Conservation (phyloP, 2,113 vertebrate genomes). For the Chloropsis hardwickii region DNA sequence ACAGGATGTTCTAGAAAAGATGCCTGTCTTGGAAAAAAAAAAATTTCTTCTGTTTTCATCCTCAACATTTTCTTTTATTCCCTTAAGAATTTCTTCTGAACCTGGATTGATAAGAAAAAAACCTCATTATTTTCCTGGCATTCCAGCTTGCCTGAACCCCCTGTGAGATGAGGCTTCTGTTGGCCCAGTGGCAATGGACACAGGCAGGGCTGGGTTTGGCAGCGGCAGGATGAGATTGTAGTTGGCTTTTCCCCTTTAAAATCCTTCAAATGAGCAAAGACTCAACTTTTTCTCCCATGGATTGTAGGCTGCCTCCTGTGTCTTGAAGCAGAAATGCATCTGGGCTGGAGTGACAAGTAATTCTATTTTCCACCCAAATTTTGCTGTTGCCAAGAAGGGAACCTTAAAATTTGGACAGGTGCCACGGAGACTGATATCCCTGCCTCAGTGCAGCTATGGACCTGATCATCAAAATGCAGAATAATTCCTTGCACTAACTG, state of each 20-base stretch:
- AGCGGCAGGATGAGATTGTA: background rate
- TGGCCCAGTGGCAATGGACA: background rate
- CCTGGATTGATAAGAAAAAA: background rate
- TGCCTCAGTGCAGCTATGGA: background rate
- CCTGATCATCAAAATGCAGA: background rate
- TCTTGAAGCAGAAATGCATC: background rate
- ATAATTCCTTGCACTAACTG: background rate
- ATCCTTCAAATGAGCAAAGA: background rate
- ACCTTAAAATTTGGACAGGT: background rate
- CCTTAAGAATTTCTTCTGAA: background rate
- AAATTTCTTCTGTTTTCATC: background rate
- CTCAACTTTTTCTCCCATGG: background rate
- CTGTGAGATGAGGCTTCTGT: background rate
- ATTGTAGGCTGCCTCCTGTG: background rate
- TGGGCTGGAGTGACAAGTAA: background rate
- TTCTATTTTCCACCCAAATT: background rate
- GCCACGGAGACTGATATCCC: rapidly evolving
- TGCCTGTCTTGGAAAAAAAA: background rate
- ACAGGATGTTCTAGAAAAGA: background rate
- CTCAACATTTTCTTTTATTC: background rate
- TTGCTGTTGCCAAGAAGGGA: background rate
- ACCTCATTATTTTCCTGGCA: background rate
- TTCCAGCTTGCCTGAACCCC: background rate
- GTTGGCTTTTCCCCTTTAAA: background rate
- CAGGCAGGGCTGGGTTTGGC: background rate